Percentiles rank a stretch among this genome's conserved stretches.
Conservation (phyloP, 2,797 vertebrate genomes). For the Falco cherrug region DNA sequence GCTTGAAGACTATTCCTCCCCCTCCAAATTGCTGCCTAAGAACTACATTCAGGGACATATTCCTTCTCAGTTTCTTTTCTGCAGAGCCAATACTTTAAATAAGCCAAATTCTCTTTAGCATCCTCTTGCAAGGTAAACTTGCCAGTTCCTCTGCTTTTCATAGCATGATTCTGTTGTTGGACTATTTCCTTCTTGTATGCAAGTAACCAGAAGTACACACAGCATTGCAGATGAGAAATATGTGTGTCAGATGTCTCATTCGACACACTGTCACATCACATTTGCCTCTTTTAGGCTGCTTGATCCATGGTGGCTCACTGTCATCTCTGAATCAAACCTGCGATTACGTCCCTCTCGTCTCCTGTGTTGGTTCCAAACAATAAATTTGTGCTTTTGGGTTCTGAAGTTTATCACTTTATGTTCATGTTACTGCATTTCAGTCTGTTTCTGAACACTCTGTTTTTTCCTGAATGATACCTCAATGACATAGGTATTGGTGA, state of each 20-base stretch:
- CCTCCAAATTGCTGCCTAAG: neutral
- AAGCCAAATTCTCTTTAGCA: neutral
- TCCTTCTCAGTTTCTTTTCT: neutral
- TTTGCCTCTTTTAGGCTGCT: neutral
- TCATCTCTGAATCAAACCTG: neutral
- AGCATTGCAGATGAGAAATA: neutral
- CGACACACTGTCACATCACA: neutral
- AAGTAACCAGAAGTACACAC: neutral
- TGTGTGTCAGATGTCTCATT: neutral
- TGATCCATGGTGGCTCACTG: neutral
- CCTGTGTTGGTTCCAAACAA: neutral
- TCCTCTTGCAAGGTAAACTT: neutral
- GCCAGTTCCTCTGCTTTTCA: neutral
- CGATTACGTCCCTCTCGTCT: neutral
- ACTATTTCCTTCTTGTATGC: neutral
- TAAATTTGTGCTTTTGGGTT: neutral
- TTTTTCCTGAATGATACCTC: neutral
- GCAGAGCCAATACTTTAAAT: neutral
- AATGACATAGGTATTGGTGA: neutral
- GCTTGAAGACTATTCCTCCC: neutral
- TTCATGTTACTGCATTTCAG: neutral
- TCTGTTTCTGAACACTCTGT: neutral
- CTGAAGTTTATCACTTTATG: neutral
- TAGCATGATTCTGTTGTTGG: neutral
- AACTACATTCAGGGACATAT: neutral